Conservation (phyloP, 2,888 invertebrate genomes). For the Seira sanloemensis region DNA sequence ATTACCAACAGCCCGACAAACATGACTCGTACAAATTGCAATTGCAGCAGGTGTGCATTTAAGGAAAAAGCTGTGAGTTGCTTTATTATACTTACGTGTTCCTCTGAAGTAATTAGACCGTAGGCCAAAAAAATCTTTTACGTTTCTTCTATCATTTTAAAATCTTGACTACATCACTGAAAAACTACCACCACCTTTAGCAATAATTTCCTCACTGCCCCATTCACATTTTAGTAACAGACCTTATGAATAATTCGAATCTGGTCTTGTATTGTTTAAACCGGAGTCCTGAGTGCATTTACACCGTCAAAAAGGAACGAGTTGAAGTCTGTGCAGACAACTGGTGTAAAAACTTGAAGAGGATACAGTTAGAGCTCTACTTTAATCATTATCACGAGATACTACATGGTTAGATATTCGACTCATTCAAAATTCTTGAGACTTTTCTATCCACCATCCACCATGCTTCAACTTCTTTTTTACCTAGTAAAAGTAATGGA, state of each 20-base stretch:
- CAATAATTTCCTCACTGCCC: no score
- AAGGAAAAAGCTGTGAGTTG: background rate
- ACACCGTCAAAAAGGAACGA: background rate
- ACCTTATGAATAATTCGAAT: slow-evolving; percentile 13
- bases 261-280: background rate
- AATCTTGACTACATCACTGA: background rate
- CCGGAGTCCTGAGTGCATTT: background rate
- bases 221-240: slow-evolving; percentile 1
- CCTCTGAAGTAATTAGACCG: background rate
- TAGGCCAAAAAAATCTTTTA: background rate
- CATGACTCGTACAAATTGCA: no score
- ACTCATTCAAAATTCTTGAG: no score
- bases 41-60: background rate
- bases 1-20: background rate
- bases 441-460: no score
- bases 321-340: background rate
- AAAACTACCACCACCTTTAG: background rate
- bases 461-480: no score
- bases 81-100: background rate
- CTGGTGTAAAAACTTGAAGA: no score
- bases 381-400: background rate
- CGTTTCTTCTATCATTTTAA: slow-evolving; percentile 10
- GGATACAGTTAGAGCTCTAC: background rate
- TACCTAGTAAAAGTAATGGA: no score
- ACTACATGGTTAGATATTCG: no score